A percentile compares a stretch with the other conserved stretches of the same genome.
phyloP scores from a whole-genome alignment of 2,113 vertebrate species.

The Pluvianellus socialis region DNA sequence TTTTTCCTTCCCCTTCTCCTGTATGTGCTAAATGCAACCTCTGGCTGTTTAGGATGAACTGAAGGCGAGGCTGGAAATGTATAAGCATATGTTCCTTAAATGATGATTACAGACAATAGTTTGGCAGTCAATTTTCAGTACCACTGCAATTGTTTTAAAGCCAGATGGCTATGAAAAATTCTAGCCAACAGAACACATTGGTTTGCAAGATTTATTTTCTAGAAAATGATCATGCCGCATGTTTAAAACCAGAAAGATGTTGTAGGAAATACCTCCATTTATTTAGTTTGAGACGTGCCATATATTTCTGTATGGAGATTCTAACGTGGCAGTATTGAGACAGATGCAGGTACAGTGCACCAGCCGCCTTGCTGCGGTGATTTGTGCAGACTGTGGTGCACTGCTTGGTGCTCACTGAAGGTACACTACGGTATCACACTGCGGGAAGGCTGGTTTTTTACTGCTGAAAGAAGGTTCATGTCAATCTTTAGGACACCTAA shows the following conservation, averaged over 20 bases:
- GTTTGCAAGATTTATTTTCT: neutral
- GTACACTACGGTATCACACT: neutral
- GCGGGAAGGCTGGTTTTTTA: neutral
- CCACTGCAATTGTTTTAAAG: neutral
- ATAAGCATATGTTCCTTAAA: neutral
- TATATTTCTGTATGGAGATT: neutral
- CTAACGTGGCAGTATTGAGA: neutral
- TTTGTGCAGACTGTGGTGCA: neutral
- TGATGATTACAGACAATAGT: neutral
- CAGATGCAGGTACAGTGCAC: neutral
- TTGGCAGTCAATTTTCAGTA: neutral
- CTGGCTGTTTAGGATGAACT: neutral
- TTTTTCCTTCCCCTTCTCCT: neutral
- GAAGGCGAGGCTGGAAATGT: neutral
- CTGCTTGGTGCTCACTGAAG: neutral
- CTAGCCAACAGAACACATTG: neutral
- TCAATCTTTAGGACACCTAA: too few species aligned
- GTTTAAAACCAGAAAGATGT: neutral
- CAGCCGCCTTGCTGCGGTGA: neutral
- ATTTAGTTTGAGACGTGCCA: neutral
- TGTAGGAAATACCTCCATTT: neutral
- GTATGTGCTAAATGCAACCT: neutral
- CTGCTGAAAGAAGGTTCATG: neutral
- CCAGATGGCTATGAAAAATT: neutral
- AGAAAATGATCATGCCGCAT: neutral